Evolutionary conservation across 2,113 vertebrate species (phyloP).

Genomic region (Gnathonemus echidnorhynchus): DNA sequence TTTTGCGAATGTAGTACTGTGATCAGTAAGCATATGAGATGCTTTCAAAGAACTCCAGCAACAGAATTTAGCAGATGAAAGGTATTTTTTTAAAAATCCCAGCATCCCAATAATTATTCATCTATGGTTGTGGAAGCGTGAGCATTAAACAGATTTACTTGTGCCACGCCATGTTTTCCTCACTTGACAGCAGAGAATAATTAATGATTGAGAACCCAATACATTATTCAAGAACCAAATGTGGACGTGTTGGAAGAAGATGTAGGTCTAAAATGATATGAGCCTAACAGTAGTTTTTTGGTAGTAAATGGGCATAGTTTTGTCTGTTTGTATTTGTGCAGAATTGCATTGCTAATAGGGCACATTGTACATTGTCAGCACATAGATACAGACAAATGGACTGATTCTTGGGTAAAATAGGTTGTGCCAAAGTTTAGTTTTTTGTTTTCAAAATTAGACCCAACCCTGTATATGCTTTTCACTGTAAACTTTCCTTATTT

Average conservation of each 20-base stretch:
- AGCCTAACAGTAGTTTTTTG: background rate
- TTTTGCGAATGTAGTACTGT: background rate
- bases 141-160: background rate
- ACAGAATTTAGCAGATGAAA: background rate
- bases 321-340: background rate
- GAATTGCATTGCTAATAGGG: background rate
- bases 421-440: background rate
- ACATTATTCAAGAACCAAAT: slow-evolving; percentile 19
- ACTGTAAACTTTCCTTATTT: background rate
- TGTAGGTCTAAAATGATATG: background rate
- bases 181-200: background rate
- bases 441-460: background rate
- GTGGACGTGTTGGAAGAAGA: background rate
- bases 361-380: background rate
- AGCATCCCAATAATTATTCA: background rate
- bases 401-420: background rate
- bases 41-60: background rate
- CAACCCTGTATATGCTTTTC: background rate
- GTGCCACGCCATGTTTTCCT: background rate
- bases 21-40: background rate
- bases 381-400: background rate
- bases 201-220: slow-evolving; percentile 12
- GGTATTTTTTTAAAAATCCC: background rate
- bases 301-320: background rate
- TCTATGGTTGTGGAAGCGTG: background rate